Conservation (phyloP, 2,888 invertebrate genomes). For the Lasioglossum oenotherae region DNA sequence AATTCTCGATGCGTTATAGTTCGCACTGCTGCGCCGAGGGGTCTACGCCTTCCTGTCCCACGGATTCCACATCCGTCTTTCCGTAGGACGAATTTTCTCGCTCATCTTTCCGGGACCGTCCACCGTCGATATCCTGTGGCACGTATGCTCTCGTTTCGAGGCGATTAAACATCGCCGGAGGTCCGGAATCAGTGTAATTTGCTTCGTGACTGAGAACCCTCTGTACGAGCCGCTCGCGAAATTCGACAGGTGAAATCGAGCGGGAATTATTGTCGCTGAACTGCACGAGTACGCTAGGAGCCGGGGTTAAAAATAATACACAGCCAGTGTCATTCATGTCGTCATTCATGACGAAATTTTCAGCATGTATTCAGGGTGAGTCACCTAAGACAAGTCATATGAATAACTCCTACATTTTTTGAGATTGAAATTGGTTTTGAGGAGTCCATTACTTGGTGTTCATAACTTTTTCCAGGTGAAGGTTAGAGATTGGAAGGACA, state of each 20-base stretch:
- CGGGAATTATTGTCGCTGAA: neutral
- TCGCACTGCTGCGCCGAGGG: constrained; percentile 38
- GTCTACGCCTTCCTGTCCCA: constrained; percentile 26
- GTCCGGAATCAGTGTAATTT: constrained; percentile 11
- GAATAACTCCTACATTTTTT: no score
- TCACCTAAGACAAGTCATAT: no score
- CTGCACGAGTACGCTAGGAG: neutral
- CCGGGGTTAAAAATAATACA: neutral
- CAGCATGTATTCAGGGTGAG: no score
- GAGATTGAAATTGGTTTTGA: no score
- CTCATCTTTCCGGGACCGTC: neutral
- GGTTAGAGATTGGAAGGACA: no score
- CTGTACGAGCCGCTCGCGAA: neutral
- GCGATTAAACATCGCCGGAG: constrained; percentile 18
- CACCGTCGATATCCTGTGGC: constrained; percentile 10
- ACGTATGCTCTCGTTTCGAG: neutral
- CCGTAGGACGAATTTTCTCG: constrained; percentile 22
- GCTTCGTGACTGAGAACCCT: neutral
- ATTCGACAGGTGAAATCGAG: neutral
- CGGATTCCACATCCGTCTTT: constrained; percentile 42
- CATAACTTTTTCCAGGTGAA: no score
- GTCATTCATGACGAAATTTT: no score
- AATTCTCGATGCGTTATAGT: constrained; percentile 72
- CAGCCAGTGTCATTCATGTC: no score
- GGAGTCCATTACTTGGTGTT: no score